Percentiles rank a stretch among this genome's conserved stretches.
phyloP scores from a whole-genome alignment of 2,113 vertebrate species.

The Speoplatyrhinus poulsoni region DNA sequence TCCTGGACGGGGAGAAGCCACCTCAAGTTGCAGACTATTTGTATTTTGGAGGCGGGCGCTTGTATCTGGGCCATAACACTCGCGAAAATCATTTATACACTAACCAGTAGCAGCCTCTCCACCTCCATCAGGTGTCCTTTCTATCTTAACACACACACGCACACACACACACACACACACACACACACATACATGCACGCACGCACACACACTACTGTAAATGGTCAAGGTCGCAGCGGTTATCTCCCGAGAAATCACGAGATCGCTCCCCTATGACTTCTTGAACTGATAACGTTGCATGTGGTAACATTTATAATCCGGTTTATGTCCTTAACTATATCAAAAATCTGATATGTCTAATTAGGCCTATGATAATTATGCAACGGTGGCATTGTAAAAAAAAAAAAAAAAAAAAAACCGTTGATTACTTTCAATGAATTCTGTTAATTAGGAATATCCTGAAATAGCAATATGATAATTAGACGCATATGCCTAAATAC shows the following conservation, averaged over 20 bases:
- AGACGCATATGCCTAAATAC: no score
- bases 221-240: slow-evolving; percentile 58
- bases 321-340: no score
- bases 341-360: no score
- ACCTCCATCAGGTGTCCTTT: slow-evolving; percentile 43
- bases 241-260: slow-evolving; percentile 68
- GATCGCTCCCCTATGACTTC: slow-evolving; percentile 57
- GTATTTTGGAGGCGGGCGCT: neutral
- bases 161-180: slow-evolving; percentile 41
- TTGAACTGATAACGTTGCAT: neutral
- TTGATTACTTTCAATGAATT: no score
- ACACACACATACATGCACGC: slow-evolving; percentile 30
- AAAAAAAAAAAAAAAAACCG: no score
- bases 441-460: no score
- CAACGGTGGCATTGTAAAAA: no score
- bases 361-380: no score
- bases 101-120: slow-evolving; percentile 13
- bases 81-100: neutral
- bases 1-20: slow-evolving; percentile 23
- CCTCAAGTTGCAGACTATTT: slow-evolving; percentile 8
- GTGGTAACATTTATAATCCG: no score
- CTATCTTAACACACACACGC: slow-evolving; percentile 68
- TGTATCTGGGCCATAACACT: neutral
- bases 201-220: slow-evolving; percentile 68
- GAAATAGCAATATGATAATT: no score